Evolutionary conservation across 2,797 vertebrate species (phyloP).

Genomic region (Darevskia nairensis): DNA sequence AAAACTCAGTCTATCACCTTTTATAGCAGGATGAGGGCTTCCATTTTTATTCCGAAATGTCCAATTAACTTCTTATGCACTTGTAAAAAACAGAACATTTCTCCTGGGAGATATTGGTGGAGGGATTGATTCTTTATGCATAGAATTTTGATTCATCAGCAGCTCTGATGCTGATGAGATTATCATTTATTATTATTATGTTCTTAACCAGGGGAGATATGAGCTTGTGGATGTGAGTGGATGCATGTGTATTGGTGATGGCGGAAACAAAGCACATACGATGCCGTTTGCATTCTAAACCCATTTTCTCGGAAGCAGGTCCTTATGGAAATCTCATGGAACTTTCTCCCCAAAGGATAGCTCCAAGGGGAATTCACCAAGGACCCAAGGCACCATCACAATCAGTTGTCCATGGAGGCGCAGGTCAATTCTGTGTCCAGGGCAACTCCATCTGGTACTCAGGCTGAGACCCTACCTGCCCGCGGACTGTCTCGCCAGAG

Average conservation of each 20-base stretch:
- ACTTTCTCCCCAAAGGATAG: not conserved
- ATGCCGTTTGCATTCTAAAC: not conserved
- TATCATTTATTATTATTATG: not conserved
- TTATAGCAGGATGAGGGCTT: constrained; percentile 32
- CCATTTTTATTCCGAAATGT: constrained; percentile 56
- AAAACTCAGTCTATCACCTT: constrained; percentile 47
- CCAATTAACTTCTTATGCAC: constrained; percentile 48
- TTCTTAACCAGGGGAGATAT: not conserved
- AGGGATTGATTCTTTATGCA: not conserved
- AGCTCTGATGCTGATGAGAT: constrained; percentile 30
- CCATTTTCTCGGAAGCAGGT: not conserved
- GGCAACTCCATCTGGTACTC: too few species aligned
- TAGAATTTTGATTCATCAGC: constrained; percentile 45
- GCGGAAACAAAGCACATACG: too few species aligned
- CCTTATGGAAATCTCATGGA: not conserved
- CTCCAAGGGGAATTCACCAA: not conserved
- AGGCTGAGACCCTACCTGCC: too few species aligned
- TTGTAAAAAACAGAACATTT: constrained; percentile 37
- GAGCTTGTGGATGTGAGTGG: not conserved
- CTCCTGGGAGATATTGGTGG: constrained; percentile 18
- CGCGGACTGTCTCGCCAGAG: too few species aligned
- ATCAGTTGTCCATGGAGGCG: too few species aligned
- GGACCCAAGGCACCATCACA: too few species aligned
- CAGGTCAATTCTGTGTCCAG: too few species aligned
- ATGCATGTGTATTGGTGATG: not conserved